These are phyloP conservation scores for Melanaphis sacchari DNA, from an alignment of 1,140 invertebrate genomes.

Conservation along the genomic window DNA sequence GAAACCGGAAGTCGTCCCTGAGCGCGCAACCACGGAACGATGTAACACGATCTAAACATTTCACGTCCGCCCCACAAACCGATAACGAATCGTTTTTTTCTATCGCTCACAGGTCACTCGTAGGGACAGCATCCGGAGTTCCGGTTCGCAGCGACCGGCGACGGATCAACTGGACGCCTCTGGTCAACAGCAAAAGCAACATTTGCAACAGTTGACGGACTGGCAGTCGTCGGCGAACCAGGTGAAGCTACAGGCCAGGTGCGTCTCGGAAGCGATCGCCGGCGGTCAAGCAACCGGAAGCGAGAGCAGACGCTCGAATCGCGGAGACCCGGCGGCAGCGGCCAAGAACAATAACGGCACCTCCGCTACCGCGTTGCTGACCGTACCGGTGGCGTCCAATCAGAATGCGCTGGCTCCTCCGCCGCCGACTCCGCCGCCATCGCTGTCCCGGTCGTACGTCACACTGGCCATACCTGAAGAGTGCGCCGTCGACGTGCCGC, in stretches of 20 bases:
- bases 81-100: background rate
- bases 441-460: conserved; percentile 41
- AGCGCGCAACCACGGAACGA: background rate
- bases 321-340: background rate
- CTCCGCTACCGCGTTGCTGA: background rate
- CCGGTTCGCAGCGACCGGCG: background rate
- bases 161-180: background rate
- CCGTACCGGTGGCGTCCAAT: background rate
- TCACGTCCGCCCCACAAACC: background rate
- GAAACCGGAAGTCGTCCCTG: background rate
- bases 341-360: background rate
- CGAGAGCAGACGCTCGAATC: background rate
- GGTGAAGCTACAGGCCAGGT: background rate
- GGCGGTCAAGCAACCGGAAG: background rate
- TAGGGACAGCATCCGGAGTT: conserved; percentile 10
- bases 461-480: conserved; percentile 47
- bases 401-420: background rate
- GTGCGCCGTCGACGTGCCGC: background rate
- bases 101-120: background rate
- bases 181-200: background rate
- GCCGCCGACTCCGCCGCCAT: background rate
- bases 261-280: background rate
- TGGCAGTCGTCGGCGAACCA: conserved; percentile 31
- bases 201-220: background rate
- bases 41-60: background rate